Percentiles rank a stretch among this genome's conserved stretches.
Conservation (phyloP, 2,888 invertebrate species). For the Carterocephalus palaemon region DNA sequence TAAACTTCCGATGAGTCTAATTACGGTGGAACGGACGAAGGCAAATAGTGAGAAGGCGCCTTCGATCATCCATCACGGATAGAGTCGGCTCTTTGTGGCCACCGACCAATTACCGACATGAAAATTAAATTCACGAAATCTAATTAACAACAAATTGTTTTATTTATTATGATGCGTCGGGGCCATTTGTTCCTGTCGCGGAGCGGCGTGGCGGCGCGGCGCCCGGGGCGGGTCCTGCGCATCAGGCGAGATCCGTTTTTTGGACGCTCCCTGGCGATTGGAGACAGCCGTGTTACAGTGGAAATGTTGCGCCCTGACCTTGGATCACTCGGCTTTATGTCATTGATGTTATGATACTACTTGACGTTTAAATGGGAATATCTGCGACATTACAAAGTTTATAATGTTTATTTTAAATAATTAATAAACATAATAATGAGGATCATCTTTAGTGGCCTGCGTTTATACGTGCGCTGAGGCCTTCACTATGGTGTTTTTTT, state of each 20-base stretch:
- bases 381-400: no score
- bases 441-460: no score
- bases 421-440: no score
- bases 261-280: slow-evolving; percentile 37
- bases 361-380: no score
- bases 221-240: slow-evolving; percentile 67
- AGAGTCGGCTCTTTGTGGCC: slow-evolving; percentile 71
- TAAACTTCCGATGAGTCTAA: slow-evolving; percentile 75
- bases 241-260: slow-evolving; percentile 45
- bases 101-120: slow-evolving; percentile 78
- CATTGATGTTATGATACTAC: no score
- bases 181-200: slow-evolving; percentile 76
- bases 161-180: slow-evolving; percentile 78
- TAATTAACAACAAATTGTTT: slow-evolving; percentile 80
- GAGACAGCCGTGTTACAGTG: slow-evolving; percentile 36
- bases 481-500: no score
- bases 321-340: slow-evolving; percentile 8
- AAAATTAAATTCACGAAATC: slow-evolving; percentile 80
- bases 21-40: slow-evolving; percentile 64
- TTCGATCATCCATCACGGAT: slow-evolving; percentile 77
- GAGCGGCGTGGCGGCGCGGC: slow-evolving; percentile 58
- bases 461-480: no score
- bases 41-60: slow-evolving; percentile 71
- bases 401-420: background rate
- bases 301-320: slow-evolving; percentile 34